Percentiles rank a stretch among this genome's conserved stretches.
Evolutionary conservation across 2,797 vertebrate species (phyloP).

Genomic region (Cephalopachus bancanus): DNA sequence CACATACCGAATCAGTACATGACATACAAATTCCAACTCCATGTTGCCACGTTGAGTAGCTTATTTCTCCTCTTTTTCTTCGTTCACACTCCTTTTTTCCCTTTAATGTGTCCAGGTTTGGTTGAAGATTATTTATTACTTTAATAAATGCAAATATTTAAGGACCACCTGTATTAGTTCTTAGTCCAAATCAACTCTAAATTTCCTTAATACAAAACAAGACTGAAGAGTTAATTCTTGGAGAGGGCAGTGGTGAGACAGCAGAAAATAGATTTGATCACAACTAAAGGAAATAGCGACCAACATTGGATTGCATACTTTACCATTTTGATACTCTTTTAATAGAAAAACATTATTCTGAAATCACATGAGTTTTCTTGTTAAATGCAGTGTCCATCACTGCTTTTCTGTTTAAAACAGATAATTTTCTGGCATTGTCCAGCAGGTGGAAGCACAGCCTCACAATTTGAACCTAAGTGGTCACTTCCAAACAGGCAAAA

Average conservation of each 20-base stretch:
- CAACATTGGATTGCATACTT: background rate
- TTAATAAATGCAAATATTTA: background rate
- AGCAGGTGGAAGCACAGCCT: constrained; percentile 85
- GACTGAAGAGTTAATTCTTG: background rate
- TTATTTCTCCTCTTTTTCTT: background rate
- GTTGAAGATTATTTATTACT: background rate
- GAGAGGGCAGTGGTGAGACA: background rate
- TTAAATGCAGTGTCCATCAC: background rate
- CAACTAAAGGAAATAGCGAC: background rate
- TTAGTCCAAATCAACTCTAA: background rate
- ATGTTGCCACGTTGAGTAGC: background rate
- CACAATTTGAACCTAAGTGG: constrained; percentile 1
- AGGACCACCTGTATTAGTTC: background rate
- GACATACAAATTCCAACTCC: background rate
- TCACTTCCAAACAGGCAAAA: background rate
- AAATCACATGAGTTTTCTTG: background rate
- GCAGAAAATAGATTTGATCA: background rate
- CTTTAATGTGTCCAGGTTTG: background rate
- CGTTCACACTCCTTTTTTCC: background rate
- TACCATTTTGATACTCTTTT: background rate
- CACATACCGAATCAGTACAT: background rate
- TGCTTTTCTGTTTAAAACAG: background rate
- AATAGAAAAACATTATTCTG: constrained; percentile 1
- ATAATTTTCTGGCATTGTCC: background rate
- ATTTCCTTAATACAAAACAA: background rate